These are phyloP conservation scores for Phrixothrix hirtus DNA, from an alignment of 2,888 invertebrate species.

Conservation along the genomic window DNA sequence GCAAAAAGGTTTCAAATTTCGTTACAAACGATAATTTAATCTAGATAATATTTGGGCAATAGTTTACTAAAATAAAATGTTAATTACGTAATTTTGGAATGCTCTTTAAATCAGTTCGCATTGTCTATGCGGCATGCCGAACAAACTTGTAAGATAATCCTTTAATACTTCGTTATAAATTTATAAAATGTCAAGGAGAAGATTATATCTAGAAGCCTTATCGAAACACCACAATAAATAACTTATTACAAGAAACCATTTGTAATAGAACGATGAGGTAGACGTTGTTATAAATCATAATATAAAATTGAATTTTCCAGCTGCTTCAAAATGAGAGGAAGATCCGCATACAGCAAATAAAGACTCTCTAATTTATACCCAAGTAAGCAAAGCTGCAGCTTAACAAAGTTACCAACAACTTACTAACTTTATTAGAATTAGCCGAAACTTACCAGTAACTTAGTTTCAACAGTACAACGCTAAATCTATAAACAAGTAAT, in stretches of 20 bases:
- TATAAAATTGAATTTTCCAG: constrained; percentile 18
- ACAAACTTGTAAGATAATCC: no score
- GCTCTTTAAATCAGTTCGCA: no score
- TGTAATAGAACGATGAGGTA: constrained; percentile 6
- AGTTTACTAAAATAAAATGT: no score
- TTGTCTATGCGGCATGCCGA: no score
- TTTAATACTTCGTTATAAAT: no score
- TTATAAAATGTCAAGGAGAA: no score
- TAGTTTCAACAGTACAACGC: constrained; percentile 17
- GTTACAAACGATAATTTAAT: no score
- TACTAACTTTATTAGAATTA: constrained; percentile 28
- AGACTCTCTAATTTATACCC: constrained; percentile 28
- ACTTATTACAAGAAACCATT: constrained; percentile 7
- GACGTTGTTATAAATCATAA: constrained; percentile 12
- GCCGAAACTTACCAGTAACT: constrained; percentile 25
- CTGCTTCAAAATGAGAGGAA: constrained; percentile 11
- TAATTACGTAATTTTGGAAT: no score
- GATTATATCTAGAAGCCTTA: no score
- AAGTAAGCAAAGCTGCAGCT: constrained; percentile 26
- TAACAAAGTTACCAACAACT: constrained; percentile 22
- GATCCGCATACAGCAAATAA: constrained; percentile 18
- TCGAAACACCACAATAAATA: no score
- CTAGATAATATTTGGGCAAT: no score
- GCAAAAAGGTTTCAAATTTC: no score
- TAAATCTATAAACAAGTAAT: constrained; percentile 22